Conservation (phyloP, 2,888 invertebrate species). For the Lasioglossum morio region DNA sequence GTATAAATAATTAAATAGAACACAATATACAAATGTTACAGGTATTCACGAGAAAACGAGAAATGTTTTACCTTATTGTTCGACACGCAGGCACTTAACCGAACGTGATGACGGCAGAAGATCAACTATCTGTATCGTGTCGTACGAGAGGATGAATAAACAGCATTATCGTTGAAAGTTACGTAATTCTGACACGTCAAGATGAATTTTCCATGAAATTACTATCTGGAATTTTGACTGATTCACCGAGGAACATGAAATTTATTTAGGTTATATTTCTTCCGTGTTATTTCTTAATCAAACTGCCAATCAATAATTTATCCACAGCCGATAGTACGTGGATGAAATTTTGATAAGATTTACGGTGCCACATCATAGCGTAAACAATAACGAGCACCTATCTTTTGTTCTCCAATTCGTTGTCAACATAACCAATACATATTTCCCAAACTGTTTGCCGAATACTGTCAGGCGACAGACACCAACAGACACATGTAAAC, state of each 20-base stretch:
- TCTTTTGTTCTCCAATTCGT: neutral
- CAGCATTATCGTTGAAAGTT: constrained; percentile 53
- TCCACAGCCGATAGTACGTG: neutral
- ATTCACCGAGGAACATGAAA: neutral
- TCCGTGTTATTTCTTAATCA: neutral
- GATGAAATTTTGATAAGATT: neutral
- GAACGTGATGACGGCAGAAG: constrained; percentile 7
- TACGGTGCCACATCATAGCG: neutral
- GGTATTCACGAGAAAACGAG: neutral
- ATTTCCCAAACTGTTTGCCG: neutral
- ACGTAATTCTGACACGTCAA: constrained; percentile 64
- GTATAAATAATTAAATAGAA: neutral
- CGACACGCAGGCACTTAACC: constrained; percentile 45
- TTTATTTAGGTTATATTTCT: neutral
- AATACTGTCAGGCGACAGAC: neutral
- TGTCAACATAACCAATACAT: neutral
- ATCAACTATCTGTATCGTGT: constrained; percentile 49
- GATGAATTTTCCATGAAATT: neutral
- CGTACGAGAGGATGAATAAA: constrained; percentile 15
- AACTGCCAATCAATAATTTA: neutral
- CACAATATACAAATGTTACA: neutral
- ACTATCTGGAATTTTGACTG: neutral
- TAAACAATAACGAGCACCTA: neutral
- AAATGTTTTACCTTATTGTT: constrained; percentile 38
- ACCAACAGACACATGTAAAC: neutral